Percentiles rank a stretch among this genome's conserved stretches.
Evolutionary conservation across 2,888 invertebrate species (phyloP).

Genomic region (Ornithoptera priamus): DNA sequence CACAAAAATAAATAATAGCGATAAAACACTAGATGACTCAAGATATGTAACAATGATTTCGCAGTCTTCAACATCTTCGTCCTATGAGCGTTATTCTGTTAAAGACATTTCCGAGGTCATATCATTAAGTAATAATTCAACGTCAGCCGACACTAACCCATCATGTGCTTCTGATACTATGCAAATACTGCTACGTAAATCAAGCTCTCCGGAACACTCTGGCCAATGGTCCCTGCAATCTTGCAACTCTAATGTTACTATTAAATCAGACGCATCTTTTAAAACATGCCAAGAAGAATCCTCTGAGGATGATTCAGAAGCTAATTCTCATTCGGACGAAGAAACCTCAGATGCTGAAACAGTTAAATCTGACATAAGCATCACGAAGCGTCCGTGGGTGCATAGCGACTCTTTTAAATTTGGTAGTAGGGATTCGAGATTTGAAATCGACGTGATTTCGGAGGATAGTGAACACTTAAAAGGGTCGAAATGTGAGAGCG

Average conservation of each 20-base stretch:
- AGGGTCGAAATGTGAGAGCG: conserved; percentile 65
- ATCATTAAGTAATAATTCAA: conserved; percentile 57
- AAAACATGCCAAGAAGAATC: conserved; percentile 69
- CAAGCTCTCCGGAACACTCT: conserved; percentile 73
- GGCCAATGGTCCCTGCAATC: conserved; percentile 70
- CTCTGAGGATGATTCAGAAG: conserved; percentile 65
- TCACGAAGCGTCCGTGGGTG: conserved; percentile 69
- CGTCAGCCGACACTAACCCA: conserved; percentile 60
- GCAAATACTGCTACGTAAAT: conserved; percentile 61
- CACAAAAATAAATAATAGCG: conserved; percentile 32
- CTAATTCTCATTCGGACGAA: conserved; percentile 67
- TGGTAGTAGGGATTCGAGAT: conserved; percentile 49
- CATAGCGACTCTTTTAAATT: conserved; percentile 72
- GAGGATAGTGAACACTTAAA: conserved; percentile 50
- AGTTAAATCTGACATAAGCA: conserved; percentile 65
- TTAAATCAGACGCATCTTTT: conserved; percentile 66
- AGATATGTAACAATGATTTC: conserved; percentile 59
- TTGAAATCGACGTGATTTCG: conserved; percentile 50
- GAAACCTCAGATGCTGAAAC: conserved; percentile 70
- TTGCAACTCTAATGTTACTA: conserved; percentile 67
- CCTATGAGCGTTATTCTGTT: conserved; percentile 61
- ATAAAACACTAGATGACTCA: conserved; percentile 37
- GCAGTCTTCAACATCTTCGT: conserved; percentile 56
- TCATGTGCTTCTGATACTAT: conserved; percentile 62
- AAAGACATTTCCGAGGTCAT: conserved; percentile 71